Evolutionary conservation across 1,140 invertebrate genomes (phyloP), one percentile per base, ranked within the genome.

Genomic region (Hetaerina americana): DNA sequence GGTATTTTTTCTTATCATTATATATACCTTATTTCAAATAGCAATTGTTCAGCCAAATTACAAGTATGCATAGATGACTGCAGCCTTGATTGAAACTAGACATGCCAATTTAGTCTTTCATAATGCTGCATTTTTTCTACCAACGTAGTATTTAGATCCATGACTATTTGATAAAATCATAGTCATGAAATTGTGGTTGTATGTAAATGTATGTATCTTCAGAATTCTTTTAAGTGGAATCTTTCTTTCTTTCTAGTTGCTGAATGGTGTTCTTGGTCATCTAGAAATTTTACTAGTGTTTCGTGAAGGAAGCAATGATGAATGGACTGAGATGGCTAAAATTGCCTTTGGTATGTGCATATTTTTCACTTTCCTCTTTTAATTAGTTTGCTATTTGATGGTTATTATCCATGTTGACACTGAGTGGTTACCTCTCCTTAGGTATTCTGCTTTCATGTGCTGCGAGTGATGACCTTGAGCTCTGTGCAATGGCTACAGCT

Each of bases 321-420:
- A 86, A 73, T 87, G 85, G 84, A 81, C 81, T 10, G 86, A 87
- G 74, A 86, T 87, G 84, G 84, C 84, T 24, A 83, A 86, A 12
- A 76, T 84, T 25, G 82, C 83, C 10, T 78, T 85, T 70, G 79
- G 78, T 75, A 78, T 71, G 72, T 66, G 0, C 10, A 5, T 57
- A n/a, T n/a, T n/a, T n/a, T n/a, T n/a, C n/a, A n/a, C n/a, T n/a
- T n/a, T n/a, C n/a, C n/a, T n/a, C n/a, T n/a, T n/a, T n/a, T n/a
- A n/a, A n/a, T n/a, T 57, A 12, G 68, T 2, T 18, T 1, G 18
- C 26, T 18, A 0, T 68, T 1, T n/a, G 25, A 24, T 25, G 18
- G 66, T 24, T 0, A 69, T 0, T 25, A 72, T 1, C n/a, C 2
- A 6, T 26, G 29, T 15, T n/a, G n/a, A n/a, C n/a, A n/a, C n/a